Base-by-base conservation (phyloP, 1,140 invertebrate genomes). In the Penaeus indicus region DNA sequence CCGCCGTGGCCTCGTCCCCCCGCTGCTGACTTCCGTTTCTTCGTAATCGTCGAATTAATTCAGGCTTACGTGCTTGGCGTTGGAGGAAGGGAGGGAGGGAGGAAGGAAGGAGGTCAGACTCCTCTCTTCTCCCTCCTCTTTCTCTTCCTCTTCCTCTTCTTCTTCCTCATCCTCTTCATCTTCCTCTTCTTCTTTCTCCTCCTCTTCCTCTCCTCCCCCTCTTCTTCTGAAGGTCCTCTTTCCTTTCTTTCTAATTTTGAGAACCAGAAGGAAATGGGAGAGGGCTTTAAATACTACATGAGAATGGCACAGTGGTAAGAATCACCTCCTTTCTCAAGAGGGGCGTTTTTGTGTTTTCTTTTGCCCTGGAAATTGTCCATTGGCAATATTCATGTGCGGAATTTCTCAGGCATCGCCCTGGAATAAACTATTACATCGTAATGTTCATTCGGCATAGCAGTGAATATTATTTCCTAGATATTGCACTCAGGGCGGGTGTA, bases 351-450 rank as follows among this genome's bases (percentile, higher is more conserved):
- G 75, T 79, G 78, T 79, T 86, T 64, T 86, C 79, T 86, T 79
- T 60, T n/a, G 38, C 62, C 83, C n/a, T 27, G 67, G 63, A 84
- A 79, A 79, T 64, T 54, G 62, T 77, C 77, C 60, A 63, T 79
- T 25, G 85, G 42, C 75, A 86, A 86, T 86, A 86, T 78, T 86
- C 85, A 79, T 86, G 54, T 47, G 42, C 32, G 77, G 75, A 86
- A 62, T 63, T 78, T 86, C 77, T 86, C 85, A 79, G 62, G 85
- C 27, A 75, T 38, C 27, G 18, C 78, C 54, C 54, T 60, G 54
- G 84, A 85, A 86, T 90, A 90, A 90, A 87, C 89, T 90, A 90
- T 87, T 84, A 87, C 80, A 87, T 87, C 85, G 85, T 90, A 90
- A 90, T 90, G 84, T 87, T 90, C 89, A 90, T 90, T 90, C 89